Evolutionary conservation across 2,888 invertebrate species (phyloP).

Genomic region (Heliconius ethilla): DNA sequence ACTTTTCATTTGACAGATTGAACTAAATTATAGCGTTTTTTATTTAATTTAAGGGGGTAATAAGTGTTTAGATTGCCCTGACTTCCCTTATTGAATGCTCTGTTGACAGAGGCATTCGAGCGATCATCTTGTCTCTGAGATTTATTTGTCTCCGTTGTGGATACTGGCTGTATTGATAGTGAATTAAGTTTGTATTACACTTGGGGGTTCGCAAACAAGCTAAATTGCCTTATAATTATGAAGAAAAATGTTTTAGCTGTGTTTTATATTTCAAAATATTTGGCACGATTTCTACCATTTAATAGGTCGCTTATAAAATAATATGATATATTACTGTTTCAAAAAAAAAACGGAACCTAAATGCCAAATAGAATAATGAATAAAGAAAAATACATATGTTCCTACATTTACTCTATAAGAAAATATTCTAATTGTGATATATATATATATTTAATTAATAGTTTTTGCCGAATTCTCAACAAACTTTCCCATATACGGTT

Average conservation of each 20-base stretch:
- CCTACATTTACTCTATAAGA: neutral
- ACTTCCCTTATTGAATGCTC: conserved; percentile 69
- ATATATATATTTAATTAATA: conserved; percentile 5
- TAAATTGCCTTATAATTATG: conserved; percentile 16
- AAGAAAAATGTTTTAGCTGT: neutral
- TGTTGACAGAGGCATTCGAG: conserved; percentile 52
- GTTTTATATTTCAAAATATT: neutral
- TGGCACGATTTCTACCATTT: neutral
- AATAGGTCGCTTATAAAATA: neutral
- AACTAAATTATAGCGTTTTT: conserved; percentile 77
- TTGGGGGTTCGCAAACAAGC: neutral
- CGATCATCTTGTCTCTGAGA: conserved; percentile 35
- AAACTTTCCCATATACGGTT: conserved; percentile 22
- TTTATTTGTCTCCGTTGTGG: conserved; percentile 20
- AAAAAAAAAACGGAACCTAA: neutral
- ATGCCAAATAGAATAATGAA: neutral
- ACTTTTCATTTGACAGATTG: conserved; percentile 82
- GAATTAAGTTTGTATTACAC: conserved; percentile 23
- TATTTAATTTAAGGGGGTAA: conserved; percentile 77
- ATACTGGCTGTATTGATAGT: conserved; percentile 15
- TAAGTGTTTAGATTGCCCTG: conserved; percentile 66
- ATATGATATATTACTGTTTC: neutral
- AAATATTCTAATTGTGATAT: conserved; percentile 8
- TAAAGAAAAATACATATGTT: neutral
- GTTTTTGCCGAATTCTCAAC: conserved; percentile 19